Evolutionary conservation across 2,888 invertebrate genomes (phyloP), one percentile per base, ranked within the genome.

Genomic region (Siphlonurus alternatus): DNA sequence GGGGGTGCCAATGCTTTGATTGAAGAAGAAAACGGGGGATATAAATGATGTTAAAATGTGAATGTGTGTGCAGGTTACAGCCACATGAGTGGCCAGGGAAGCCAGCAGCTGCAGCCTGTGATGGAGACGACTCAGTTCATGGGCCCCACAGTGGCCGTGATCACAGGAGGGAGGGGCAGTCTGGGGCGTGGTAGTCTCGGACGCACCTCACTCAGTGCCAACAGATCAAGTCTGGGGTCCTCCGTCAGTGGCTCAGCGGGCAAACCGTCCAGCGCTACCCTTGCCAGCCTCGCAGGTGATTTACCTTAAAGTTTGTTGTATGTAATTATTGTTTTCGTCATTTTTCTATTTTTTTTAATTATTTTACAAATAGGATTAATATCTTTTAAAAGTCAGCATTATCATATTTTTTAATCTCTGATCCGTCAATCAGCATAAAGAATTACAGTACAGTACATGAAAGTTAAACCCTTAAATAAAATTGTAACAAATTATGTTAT

Each of bases 191-290:
- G 84, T 54, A 83, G 84, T 62, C 65, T 68, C 22, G 86, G 87
- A 75, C 75, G 79, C 65, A 78, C 79, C 19, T 79, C 78, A 5
- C 72, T 76, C 75, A 83, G 85, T 51, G 88, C 88, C 20, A 91
- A 90, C 66, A 81, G 92, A 24, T 89, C 90, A 59, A 92, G 91
- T 68, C 76, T 92, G 63, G 88, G 88, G 1, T 89, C 89, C 0
- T 87, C 89, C 53, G 72, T 75, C 2, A 77, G 76, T 63, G 76
- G 76, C 1, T 72, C 73, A 20, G 74, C 76, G 61, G 90, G 91
- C 64, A 95, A 95, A 74, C 94, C 94, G 0, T 87, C 91, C 0
- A 88, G 89, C 59, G 88, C 91, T 0, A 91, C 91, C 0, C 77
- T 94, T 19, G 89, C 88, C 0, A 89, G 89, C 63, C 78, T 95